These are phyloP conservation scores for Crenuchus spilurus DNA, from an alignment of 2,797 vertebrate species.

Conservation along the genomic window DNA sequence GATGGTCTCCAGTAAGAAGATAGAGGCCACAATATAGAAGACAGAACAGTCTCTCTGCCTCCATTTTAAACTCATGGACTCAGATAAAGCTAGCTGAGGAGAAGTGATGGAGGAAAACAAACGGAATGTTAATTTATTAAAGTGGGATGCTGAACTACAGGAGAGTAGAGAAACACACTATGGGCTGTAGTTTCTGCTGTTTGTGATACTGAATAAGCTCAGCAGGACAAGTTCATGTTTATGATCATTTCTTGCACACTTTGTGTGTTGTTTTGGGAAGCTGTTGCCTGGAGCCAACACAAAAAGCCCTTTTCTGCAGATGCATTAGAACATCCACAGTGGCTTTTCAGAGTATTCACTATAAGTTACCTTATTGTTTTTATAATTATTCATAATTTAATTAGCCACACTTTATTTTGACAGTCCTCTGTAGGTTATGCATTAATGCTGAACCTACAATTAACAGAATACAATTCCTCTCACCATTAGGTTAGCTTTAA, in stretches of 20 bases:
- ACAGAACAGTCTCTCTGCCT: neutral
- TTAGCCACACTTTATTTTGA: neutral
- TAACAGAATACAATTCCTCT: too few relatives aligned
- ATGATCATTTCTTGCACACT: neutral
- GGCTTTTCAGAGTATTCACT: conserved; percentile 27
- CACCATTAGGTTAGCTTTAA: neutral
- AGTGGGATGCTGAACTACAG: neutral
- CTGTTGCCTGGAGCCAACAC: neutral
- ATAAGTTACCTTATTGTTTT: neutral
- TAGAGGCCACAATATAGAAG: conserved; percentile 66
- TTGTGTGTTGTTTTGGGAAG: neutral
- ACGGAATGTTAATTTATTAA: conserved; percentile 16
- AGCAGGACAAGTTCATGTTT: neutral
- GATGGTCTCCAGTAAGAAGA: conserved; percentile 81
- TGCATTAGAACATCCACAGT: conserved; percentile 25
- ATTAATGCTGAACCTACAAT: too few relatives aligned
- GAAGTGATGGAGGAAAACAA: neutral
- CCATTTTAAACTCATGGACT: conserved; percentile 13
- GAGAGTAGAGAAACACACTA: neutral
- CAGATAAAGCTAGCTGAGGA: neutral
- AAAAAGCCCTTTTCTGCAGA: conserved; percentile 2
- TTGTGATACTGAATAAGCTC: neutral
- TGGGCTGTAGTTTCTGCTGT: neutral
- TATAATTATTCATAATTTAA: conserved; percentile 31
- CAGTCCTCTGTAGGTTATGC: too few relatives aligned